Conservation (phyloP, 2,888 invertebrate genomes). For the Tridacna crocea region DNA sequence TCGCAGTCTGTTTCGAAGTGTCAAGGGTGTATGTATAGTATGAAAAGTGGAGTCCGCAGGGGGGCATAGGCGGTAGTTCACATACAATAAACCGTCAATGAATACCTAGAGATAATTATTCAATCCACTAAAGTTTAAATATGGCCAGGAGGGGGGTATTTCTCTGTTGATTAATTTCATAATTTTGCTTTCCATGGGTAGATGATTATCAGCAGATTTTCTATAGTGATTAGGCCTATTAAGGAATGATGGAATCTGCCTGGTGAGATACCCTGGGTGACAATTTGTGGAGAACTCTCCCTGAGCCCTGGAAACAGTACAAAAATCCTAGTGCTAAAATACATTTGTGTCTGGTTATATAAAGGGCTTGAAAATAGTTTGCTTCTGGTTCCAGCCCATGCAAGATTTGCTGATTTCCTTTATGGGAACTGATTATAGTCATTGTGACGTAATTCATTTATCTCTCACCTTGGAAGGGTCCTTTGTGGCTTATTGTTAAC, state of each 20-base stretch:
- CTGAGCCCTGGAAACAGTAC: background rate
- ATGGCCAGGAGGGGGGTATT: slow-evolving; percentile 17
- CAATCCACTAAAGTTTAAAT: slow-evolving; percentile 29
- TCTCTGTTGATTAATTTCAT: slow-evolving; percentile 29
- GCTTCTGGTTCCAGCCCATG: too few species aligned
- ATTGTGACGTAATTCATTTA: too few species aligned
- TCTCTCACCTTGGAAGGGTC: too few species aligned
- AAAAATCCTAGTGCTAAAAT: too few species aligned
- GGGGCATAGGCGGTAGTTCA: slow-evolving; percentile 36
- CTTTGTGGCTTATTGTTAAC: too few species aligned
- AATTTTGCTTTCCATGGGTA: slow-evolving; percentile 40
- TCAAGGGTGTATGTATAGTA: background rate
- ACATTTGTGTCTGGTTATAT: too few species aligned
- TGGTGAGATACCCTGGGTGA: background rate
- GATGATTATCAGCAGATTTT: slow-evolving; percentile 21
- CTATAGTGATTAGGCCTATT: background rate
- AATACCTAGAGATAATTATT: slow-evolving; percentile 44
- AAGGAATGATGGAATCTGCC: background rate
- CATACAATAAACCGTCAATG: slow-evolving; percentile 46
- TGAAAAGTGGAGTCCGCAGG: slow-evolving; percentile 31
- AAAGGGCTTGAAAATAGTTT: too few species aligned
- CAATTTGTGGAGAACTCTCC: background rate
- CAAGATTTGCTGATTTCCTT: too few species aligned
- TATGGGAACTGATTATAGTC: too few species aligned
- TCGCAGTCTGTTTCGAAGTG: too few species aligned